Base-by-base conservation (phyloP, 2,113 vertebrate genomes). In the Nansenia antarctica region DNA sequence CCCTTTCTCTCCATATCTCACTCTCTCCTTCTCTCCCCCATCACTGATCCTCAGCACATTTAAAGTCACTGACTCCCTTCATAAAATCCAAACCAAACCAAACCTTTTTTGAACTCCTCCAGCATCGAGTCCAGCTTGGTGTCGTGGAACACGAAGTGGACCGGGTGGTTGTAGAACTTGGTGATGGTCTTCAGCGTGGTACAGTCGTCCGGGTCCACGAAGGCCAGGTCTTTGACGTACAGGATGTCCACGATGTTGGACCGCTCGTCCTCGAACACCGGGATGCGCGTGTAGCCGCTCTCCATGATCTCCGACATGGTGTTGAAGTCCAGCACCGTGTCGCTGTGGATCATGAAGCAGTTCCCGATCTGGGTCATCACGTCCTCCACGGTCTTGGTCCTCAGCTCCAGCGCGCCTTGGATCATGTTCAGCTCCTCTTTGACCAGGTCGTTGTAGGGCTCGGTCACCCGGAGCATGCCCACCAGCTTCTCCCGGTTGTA, bases 271-370 rank as follows among this genome's bases (percentile, higher is more conserved):
- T 99, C 96, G 2, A 86, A 99, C 67, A 98, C 96, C 0, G 98
- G 98, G 37, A 99, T 98, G 64, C 97, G 92, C 0, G 97, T 98
- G 81, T 95, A 99, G 7, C 97, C 98, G 0, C 96, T 98, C 87
- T 96, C 96, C 97, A 99, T 98, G 74, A 98, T 97, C 89, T 98
- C 95, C 0, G 96, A 98, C 98, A 98, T 98, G 57, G 96, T 99
- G 92, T 96, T 97, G 80, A 99, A 99, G 86, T 99, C 96, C 82
- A 99, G 70, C 52, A 97, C 86, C 9, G 95, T 87, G 2, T 96
- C 95, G 1, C 85, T 95, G 82, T 90, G 90, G 80, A 99, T 96
- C 97, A 99, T 99, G 90, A 95, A 99, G 77, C 97, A 98, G 91
- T 98, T 91, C 0, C 84, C 77, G 12, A 99, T 59, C 0, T 94